Conservation (phyloP, 2,888 invertebrate species). For the Phanerotoma sp. region DNA sequence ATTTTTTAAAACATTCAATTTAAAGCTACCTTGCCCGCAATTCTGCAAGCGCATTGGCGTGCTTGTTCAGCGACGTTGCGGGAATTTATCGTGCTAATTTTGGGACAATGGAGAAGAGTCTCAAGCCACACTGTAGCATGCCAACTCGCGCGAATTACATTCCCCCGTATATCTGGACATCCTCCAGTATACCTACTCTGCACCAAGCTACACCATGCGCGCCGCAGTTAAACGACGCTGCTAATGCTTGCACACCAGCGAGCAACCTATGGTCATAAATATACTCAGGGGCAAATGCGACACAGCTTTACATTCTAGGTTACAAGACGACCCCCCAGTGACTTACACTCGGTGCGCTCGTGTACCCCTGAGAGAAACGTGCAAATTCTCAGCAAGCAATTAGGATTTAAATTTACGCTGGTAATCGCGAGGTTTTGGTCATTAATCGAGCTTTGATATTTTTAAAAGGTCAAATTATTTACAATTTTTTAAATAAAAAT, state of each 20-base stretch:
- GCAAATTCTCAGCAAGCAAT: slow-evolving; percentile 36
- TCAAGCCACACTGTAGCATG: neutral
- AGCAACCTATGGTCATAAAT: slow-evolving; percentile 44
- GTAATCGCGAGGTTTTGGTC: slow-evolving; percentile 31
- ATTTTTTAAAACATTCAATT: neutral
- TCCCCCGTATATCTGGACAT: slow-evolving; percentile 14
- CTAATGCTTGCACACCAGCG: slow-evolving; percentile 15
- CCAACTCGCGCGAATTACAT: slow-evolving; percentile 29
- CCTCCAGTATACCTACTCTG: no score
- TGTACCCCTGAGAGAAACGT: slow-evolving; percentile 6
- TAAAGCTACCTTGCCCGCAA: neutral
- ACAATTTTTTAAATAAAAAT: no score
- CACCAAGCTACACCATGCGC: slow-evolving; percentile 19
- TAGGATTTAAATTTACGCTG: slow-evolving; percentile 46
- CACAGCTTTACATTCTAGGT: slow-evolving; percentile 44
- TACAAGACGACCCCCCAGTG: slow-evolving; percentile 43
- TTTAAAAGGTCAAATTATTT: no score
- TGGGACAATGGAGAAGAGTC: slow-evolving; percentile 39
- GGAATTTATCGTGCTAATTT: slow-evolving; percentile 49
- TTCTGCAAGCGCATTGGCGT: slow-evolving; percentile 2
- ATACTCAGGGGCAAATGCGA: slow-evolving; percentile 49
- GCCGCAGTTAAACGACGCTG: slow-evolving; percentile 33
- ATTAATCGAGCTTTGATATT: neutral
- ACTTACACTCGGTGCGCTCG: slow-evolving; percentile 24
- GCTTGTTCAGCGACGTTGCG: slow-evolving; percentile 10